phyloP scores from a whole-genome alignment of 1,140 invertebrate species.

The Sipha flava region DNA sequence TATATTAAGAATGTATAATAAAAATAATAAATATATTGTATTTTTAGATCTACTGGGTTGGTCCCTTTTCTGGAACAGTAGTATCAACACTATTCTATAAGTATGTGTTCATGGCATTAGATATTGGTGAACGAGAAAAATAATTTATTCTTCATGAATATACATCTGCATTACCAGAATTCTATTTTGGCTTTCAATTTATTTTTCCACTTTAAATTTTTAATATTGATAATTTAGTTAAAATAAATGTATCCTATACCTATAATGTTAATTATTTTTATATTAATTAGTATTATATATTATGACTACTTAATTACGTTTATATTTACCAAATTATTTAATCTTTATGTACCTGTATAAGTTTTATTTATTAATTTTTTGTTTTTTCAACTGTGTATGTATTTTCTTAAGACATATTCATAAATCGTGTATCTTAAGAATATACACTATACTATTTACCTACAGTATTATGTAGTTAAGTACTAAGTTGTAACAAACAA shows the following conservation, averaged over 20 bases:
- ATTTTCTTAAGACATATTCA: not conserved
- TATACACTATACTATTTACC: not conserved
- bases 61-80: slow-evolving; percentile 46
- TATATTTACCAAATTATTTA: not conserved
- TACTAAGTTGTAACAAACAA: not conserved
- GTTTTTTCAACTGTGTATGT: not conserved
- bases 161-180: not conserved
- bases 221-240: not conserved
- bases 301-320: not conserved
- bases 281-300: not conserved
- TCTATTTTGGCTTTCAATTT: not conserved
- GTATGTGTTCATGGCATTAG: slow-evolving; percentile 41
- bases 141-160: not conserved
- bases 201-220: not conserved
- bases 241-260: not conserved
- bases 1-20: not conserved
- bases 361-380: not conserved
- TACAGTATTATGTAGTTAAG: not conserved
- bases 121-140: not conserved
- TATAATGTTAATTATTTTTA: not conserved
- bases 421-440: no score
- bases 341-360: not conserved
- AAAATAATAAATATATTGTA: not conserved
- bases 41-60: slow-evolving; percentile 49
- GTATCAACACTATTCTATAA: slow-evolving; percentile 48